phyloP scores from a whole-genome alignment of 2,113 vertebrate genomes.

The Cacatua alba region DNA sequence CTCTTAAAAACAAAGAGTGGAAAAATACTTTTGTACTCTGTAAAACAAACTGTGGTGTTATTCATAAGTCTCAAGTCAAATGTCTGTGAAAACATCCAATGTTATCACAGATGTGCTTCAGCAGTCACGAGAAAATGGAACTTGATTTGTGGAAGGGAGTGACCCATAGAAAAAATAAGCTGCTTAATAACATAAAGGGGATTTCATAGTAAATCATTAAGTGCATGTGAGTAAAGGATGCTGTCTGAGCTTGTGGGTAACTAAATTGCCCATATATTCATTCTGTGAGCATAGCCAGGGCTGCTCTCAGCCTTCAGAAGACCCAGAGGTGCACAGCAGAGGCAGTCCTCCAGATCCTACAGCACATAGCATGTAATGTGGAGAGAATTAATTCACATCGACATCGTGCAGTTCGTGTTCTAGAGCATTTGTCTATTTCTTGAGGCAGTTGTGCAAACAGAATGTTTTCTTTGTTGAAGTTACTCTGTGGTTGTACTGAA shows the following conservation, averaged over 20 bases:
- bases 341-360: background rate
- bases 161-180: background rate
- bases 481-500: background rate
- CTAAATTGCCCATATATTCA: background rate
- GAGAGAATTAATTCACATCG: background rate
- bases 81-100: background rate
- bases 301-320: background rate
- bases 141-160: background rate
- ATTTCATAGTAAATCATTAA: background rate
- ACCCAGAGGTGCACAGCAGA: background rate
- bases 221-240: background rate
- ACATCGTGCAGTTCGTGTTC: background rate
- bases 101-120: background rate
- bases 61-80: background rate
- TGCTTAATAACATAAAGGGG: background rate
- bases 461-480: background rate
- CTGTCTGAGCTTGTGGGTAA: background rate
- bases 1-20: background rate
- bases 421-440: background rate
- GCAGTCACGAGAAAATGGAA: background rate
- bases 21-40: background rate
- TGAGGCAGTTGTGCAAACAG: background rate
- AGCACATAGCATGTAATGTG: accelerated
- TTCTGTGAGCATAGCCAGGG: background rate
- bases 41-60: background rate